These are phyloP conservation scores for Sebastes fasciatus DNA, from an alignment of 2,113 vertebrate genomes.

Conservation along the genomic window DNA sequence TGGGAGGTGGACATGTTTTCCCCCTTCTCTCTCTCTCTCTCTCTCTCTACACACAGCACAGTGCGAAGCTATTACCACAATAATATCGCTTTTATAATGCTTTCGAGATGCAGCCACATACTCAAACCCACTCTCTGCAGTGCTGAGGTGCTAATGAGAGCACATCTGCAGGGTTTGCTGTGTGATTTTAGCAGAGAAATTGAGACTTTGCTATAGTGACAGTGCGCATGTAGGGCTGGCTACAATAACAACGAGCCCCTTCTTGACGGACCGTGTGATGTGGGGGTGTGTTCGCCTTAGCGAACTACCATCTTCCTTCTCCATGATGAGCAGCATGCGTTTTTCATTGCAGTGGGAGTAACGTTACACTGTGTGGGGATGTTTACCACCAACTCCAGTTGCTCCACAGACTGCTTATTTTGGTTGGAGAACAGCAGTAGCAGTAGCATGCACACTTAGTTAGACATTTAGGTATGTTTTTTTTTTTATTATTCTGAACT, in stretches of 20 bases:
- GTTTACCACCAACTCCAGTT: conserved; percentile 64
- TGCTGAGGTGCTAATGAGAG: background rate
- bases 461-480: background rate
- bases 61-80: conserved; percentile 77
- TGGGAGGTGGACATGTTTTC: conserved; percentile 87
- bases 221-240: conserved; percentile 74
- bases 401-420: conserved; percentile 16
- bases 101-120: conserved; percentile 1
- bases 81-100: conserved; percentile 51
- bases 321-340: conserved; percentile 83
- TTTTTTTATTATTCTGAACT: background rate
- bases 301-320: conserved; percentile 87
- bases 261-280: conserved; percentile 82
- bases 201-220: conserved; percentile 51
- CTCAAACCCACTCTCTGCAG: background rate
- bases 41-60: conserved; percentile 59
- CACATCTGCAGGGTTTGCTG: background rate
- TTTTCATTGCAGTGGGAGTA: conserved; percentile 78
- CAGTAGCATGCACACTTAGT: conserved; percentile 11
- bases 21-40: conserved; percentile 70
- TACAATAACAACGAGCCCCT: conserved; percentile 82
- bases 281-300: conserved; percentile 87
- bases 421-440: conserved; percentile 3
- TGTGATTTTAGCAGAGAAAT: conserved; percentile 24
- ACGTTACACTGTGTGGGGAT: conserved; percentile 58